Percentiles rank a stretch among this genome's conserved stretches.
Evolutionary conservation across 2,113 vertebrate genomes (phyloP).

Genomic region (Gracilinanus agilis): DNA sequence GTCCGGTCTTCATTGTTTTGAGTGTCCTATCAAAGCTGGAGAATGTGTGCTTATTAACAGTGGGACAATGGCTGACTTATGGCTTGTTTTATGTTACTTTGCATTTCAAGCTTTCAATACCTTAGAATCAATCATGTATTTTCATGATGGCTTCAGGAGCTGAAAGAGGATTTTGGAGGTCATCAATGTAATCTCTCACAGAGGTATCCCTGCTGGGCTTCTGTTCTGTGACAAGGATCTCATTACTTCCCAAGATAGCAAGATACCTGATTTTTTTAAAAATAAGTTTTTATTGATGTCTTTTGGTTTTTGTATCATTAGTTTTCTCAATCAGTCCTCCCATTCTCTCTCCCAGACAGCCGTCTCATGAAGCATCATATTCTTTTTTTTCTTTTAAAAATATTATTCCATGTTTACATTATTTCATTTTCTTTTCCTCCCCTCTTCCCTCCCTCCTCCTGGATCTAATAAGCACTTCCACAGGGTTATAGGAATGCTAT

Average conservation of each 20-base stretch:
- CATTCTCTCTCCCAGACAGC: not conserved
- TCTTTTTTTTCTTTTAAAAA: too few relatives aligned
- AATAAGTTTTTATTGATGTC: not conserved
- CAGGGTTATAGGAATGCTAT: too few relatives aligned
- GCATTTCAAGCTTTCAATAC: not conserved
- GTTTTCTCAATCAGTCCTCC: not conserved
- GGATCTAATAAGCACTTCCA: too few relatives aligned
- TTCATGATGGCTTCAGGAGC: not conserved
- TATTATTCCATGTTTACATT: too few relatives aligned
- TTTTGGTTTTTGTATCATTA: not conserved
- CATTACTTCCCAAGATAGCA: not conserved
- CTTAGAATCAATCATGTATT: not conserved
- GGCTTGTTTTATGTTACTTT: not conserved
- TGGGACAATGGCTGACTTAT: not conserved
- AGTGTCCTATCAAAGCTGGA: conserved; percentile 56
- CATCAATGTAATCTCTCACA: not conserved
- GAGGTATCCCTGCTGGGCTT: not conserved
- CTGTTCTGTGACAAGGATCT: not conserved
- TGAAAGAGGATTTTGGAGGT: not conserved
- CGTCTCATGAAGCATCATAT: not conserved
- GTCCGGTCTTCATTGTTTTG: conserved; percentile 71
- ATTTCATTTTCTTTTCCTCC: too few relatives aligned
- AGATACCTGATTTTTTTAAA: not conserved
- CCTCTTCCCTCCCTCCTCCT: too few relatives aligned
- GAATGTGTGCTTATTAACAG: conserved; percentile 28